A percentile compares a stretch with the other conserved stretches of the same genome.
phyloP scores from a whole-genome alignment of 1,140 invertebrate species.

The Drosophila kikkawai region DNA sequence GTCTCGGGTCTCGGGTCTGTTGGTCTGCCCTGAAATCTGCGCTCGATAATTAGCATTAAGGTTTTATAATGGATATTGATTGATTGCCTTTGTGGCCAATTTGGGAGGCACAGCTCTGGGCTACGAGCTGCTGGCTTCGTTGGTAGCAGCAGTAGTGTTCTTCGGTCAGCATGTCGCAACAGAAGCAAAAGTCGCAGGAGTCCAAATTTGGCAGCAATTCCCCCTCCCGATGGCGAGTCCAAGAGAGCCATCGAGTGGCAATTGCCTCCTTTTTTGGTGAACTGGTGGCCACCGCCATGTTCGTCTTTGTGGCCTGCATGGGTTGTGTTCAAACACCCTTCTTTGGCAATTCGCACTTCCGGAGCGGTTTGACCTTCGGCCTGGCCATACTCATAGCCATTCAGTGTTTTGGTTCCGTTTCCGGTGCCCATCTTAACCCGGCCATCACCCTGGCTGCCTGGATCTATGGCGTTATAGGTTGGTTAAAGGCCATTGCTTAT shows the following conservation, averaged over 20 bases:
- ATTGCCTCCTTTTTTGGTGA: constrained; percentile 86
- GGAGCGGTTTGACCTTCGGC: constrained; percentile 71
- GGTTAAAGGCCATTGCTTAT: constrained; percentile 89
- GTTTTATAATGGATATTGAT: constrained; percentile 82
- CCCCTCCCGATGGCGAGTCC: constrained; percentile 13
- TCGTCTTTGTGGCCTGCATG: constrained; percentile 91
- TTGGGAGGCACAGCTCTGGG: constrained; percentile 28
- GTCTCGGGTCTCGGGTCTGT: not conserved
- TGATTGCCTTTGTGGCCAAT: constrained; percentile 52
- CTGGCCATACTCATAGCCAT: constrained; percentile 84
- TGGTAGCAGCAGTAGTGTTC: constrained; percentile 35
- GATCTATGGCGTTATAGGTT: constrained; percentile 82
- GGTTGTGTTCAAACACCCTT: constrained; percentile 86
- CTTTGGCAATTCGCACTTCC: constrained; percentile 61
- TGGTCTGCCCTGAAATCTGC: constrained; percentile 49
- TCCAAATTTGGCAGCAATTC: constrained; percentile 1
- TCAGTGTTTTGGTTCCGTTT: constrained; percentile 92
- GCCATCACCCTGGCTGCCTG: constrained; percentile 92
- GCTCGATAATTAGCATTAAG: constrained; percentile 78
- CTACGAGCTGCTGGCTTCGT: not conserved
- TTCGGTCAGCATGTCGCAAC: constrained; percentile 59
- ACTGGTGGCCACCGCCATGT: constrained; percentile 90
- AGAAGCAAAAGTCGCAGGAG: constrained; percentile 37
- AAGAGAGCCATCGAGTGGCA: constrained; percentile 11
- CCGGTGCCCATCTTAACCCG: constrained; percentile 95